Base-by-base conservation (phyloP, 2,888 invertebrate species). In the Stratiomys singularior region DNA sequence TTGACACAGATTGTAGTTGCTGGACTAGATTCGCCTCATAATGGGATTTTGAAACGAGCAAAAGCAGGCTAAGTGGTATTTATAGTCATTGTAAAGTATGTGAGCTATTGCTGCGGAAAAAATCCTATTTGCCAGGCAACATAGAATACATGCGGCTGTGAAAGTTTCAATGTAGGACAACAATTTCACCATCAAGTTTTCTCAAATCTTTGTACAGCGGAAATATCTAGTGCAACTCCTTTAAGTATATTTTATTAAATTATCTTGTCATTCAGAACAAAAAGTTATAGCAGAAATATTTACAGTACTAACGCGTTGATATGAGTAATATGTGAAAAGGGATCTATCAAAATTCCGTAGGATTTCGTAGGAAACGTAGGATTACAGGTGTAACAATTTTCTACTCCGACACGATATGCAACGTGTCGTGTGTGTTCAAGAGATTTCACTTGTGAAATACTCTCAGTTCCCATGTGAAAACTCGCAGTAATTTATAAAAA, bases 401-500 rank as follows among this genome's bases (percentile, higher is more conserved):
- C 37, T 37, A 37, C 37, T 37, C 37, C 5, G 9, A 9, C 37
- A 37, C 37, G 37, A 37, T 37, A 25, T 30, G 28, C n/a, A 66
- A 66, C 30, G 15, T 9, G 9, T 37, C 5, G 37, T 37, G 46
- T 46, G 47, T 15, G 46, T 69, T 46, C 47, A 5, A 23, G 15
- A 69, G 18, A 46, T 69, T 69, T 46, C 30, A 46, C 46, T 23
- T 46, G 47, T 69, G 44, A 18, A 46, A 23, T 25, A 46, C 69
- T 46, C 15, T 23, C 23, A 15, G 69, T n/a, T 44, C 67, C 44
- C 67, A 67, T 67, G 67, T 44, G 67, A 37, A 67, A 37, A 44
- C 67, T 67, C 21, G 44, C 46, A 69, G 46, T 69, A 69, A 69
- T 69, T 69, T 46, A 69, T 46, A 23, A 69, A 66, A n/a, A 15